Percentiles rank a stretch among this genome's conserved stretches.
Conservation (phyloP, 2,888 invertebrate genomes). For the Diachrysia chrysitis region DNA sequence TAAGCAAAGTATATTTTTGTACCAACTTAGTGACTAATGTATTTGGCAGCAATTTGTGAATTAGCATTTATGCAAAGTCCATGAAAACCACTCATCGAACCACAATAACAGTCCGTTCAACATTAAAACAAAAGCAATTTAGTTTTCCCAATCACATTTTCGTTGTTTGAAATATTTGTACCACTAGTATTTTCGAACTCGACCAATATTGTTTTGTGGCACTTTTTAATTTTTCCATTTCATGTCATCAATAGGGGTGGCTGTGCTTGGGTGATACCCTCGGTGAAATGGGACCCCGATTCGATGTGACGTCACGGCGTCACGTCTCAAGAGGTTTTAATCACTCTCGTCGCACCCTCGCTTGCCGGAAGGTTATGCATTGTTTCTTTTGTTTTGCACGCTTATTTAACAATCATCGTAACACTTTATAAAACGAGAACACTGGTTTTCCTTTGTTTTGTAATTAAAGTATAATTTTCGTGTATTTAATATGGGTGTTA, state of each 20-base stretch:
- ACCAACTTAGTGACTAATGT: background rate
- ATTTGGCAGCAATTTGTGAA: background rate
- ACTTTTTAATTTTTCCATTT: conserved; percentile 54
- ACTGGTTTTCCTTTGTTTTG: conserved; percentile 24
- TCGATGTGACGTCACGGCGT: conserved; percentile 68
- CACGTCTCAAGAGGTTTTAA: conserved; percentile 58
- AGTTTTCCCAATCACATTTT: conserved; percentile 16
- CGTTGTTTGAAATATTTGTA: conserved; percentile 9
- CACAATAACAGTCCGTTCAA: conserved; percentile 17
- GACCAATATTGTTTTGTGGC: conserved; percentile 21
- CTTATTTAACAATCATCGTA: conserved; percentile 51
- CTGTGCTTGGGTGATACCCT: conserved; percentile 84
- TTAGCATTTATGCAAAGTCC: conserved; percentile 8
- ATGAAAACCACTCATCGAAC: conserved; percentile 9
- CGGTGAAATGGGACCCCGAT: conserved; percentile 82
- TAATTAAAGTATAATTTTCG: conserved; percentile 6
- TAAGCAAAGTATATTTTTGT: background rate
- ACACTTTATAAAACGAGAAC: conserved; percentile 14
- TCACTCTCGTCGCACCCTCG: conserved; percentile 61
- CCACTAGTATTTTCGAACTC: conserved; percentile 19
- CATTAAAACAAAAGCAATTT: conserved; percentile 7
- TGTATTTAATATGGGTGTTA: too few species aligned
- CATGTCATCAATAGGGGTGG: conserved; percentile 67
- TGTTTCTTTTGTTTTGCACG: conserved; percentile 62
- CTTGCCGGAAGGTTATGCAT: conserved; percentile 68